Evolutionary conservation across 2,797 vertebrate species (phyloP).

Genomic region (Halcyon leucocephala): DNA sequence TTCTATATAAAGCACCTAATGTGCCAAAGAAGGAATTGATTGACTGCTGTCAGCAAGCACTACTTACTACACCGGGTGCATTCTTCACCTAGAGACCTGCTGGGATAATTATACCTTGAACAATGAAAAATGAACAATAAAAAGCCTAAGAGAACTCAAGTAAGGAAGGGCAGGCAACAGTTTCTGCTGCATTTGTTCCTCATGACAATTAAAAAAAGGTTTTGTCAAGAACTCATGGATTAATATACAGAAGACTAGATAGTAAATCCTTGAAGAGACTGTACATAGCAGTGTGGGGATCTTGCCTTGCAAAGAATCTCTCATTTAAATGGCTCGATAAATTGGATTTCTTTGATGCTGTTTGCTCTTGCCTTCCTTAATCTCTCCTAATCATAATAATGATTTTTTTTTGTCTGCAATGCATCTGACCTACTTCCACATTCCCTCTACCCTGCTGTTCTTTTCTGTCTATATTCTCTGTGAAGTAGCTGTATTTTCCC

Average conservation of each 20-base stretch:
- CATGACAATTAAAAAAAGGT: not conserved
- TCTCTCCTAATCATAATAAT: slow-evolving; percentile 52
- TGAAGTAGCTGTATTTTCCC: not conserved
- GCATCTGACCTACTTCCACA: slow-evolving; percentile 60
- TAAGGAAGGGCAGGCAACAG: not conserved
- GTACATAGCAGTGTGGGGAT: not conserved
- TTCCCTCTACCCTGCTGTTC: not conserved
- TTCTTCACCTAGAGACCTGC: not conserved
- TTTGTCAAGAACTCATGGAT: not conserved
- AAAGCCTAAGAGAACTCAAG: not conserved
- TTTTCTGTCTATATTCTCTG: not conserved
- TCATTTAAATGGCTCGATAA: slow-evolving; percentile 36
- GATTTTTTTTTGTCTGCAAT: slow-evolving; percentile 1
- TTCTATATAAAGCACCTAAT: not conserved
- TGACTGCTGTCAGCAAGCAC: not conserved
- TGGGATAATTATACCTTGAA: not conserved
- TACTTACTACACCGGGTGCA: not conserved
- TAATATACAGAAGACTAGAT: not conserved
- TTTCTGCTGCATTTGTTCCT: not conserved
- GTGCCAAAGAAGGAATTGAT: not conserved
- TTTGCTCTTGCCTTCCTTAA: slow-evolving; percentile 50
- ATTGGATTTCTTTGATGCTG: slow-evolving; percentile 43
- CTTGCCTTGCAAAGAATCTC: not conserved
- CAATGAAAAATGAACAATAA: not conserved
- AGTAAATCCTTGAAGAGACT: not conserved